These are phyloP conservation scores for Oriolus oriolus DNA, from an alignment of 2,113 vertebrate species.

Conservation along the genomic window DNA sequence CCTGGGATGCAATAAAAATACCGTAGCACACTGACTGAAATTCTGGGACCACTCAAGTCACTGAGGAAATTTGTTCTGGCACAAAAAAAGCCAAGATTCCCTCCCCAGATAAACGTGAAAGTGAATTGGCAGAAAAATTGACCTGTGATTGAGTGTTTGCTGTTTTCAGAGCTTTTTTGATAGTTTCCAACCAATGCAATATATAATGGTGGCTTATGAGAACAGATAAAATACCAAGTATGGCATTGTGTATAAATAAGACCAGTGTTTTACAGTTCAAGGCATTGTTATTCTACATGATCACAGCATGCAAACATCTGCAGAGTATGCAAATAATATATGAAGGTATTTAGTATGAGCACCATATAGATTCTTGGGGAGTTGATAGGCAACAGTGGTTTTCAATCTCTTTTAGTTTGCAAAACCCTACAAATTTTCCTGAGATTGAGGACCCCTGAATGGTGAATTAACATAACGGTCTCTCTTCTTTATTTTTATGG, in stretches of 20 bases:
- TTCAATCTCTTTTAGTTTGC: slow-evolving; percentile 1
- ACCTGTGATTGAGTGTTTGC: slow-evolving; percentile 7
- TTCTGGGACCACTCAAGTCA: neutral
- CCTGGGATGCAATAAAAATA: neutral
- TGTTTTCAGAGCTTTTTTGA: slow-evolving; percentile 3
- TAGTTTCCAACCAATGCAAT: neutral
- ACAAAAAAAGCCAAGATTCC: neutral
- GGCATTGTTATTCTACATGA: slow-evolving; percentile 16
- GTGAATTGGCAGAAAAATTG: slow-evolving; percentile 26
- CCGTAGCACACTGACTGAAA: neutral
- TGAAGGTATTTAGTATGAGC: neutral
- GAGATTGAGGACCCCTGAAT: neutral
- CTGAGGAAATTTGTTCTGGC: slow-evolving; percentile 2
- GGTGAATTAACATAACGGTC: neutral
- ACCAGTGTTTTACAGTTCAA: neutral
- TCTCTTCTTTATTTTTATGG: neutral
- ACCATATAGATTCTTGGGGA: slow-evolving; percentile 13
- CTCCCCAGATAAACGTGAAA: slow-evolving; percentile 2
- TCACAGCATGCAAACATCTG: slow-evolving; percentile 36
- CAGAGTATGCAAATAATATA: slow-evolving; percentile 24
- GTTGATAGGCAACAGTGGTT: neutral
- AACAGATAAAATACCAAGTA: slow-evolving; percentile 6
- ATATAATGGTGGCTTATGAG: slow-evolving; percentile 14
- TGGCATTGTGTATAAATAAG: slow-evolving; percentile 31
- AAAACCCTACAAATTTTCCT: neutral